These are phyloP conservation scores for Bovichtus variegatus DNA, from an alignment of 2,797 vertebrate genomes.

Conservation along the genomic window DNA sequence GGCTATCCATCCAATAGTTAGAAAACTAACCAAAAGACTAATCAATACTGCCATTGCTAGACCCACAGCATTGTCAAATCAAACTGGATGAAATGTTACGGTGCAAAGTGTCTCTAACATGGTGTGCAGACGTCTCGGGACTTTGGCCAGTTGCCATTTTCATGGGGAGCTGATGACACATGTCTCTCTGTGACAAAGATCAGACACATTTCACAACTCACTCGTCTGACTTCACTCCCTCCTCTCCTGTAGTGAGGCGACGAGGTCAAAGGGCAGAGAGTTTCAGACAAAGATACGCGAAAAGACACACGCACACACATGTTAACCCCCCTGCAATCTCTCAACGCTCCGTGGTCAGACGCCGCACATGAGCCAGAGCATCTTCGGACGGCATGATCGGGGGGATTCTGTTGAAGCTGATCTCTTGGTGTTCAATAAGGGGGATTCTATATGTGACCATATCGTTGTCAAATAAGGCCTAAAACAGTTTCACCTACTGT, in stretches of 20 bases:
- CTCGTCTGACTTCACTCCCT: slow-evolving; percentile 23
- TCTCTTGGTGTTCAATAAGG: slow-evolving; percentile 42
- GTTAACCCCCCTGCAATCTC: slow-evolving; percentile 1
- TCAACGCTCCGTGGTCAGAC: slow-evolving; percentile 27
- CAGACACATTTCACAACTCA: slow-evolving; percentile 75
- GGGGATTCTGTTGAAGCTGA: slow-evolving; percentile 24
- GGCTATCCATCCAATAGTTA: neutral
- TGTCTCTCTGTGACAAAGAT: slow-evolving; percentile 72
- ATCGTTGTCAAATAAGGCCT: slow-evolving; percentile 9
- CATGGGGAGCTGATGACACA: slow-evolving; percentile 31
- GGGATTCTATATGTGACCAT: slow-evolving; percentile 4
- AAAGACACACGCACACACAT: neutral
- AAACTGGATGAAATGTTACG: slow-evolving; percentile 4
- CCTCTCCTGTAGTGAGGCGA: slow-evolving; percentile 17
- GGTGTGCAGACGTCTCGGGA: neutral
- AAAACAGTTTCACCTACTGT: neutral
- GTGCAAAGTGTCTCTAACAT: neutral
- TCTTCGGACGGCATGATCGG: slow-evolving; percentile 30
- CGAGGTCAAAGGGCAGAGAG: slow-evolving; percentile 68
- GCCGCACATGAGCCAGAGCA: slow-evolving; percentile 37
- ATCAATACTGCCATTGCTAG: no score
- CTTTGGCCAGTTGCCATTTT: slow-evolving; percentile 21
- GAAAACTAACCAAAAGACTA: neutral
- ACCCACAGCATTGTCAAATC: neutral
- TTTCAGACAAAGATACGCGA: neutral